phyloP scores from a whole-genome alignment of 2,113 vertebrate genomes.

The Lophochroa leadbeateri region DNA sequence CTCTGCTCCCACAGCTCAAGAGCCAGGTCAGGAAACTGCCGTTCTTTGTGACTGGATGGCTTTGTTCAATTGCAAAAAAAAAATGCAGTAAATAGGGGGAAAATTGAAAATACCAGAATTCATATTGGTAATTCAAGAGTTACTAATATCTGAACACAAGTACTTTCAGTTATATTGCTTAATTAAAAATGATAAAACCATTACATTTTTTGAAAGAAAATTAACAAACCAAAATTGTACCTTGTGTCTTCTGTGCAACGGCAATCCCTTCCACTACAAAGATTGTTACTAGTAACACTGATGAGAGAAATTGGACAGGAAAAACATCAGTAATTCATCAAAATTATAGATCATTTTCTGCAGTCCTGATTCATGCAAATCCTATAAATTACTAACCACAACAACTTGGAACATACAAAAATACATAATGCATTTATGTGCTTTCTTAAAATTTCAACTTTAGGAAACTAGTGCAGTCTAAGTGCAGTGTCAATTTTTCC shows the following conservation, averaged over 20 bases:
- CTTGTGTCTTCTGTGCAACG: slow-evolving; percentile 94
- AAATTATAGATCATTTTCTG: not conserved
- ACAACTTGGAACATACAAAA: not conserved
- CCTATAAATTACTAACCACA: not conserved
- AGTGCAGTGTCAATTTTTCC: not conserved
- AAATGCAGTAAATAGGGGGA: not conserved
- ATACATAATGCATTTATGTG: not conserved
- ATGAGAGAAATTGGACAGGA: slow-evolving; percentile 57
- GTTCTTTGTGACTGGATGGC: not conserved
- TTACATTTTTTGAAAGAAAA: not conserved
- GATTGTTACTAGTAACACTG: slow-evolving; percentile 91
- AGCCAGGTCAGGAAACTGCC: too few species aligned
- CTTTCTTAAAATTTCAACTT: not conserved
- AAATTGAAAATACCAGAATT: not conserved
- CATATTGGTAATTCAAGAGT: not conserved
- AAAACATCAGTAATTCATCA: slow-evolving; percentile 35
- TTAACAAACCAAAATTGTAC: slow-evolving; percentile 65
- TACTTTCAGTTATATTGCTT: not conserved
- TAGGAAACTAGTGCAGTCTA: not conserved
- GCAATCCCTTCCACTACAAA: slow-evolving; percentile 93
- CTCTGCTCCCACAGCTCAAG: too few species aligned
- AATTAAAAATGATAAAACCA: not conserved
- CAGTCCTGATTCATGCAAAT: not conserved
- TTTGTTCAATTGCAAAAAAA: not conserved
- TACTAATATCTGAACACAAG: not conserved